Evolutionary conservation across 2,113 vertebrate species (phyloP).

Genomic region (Catagonus wagneri): DNA sequence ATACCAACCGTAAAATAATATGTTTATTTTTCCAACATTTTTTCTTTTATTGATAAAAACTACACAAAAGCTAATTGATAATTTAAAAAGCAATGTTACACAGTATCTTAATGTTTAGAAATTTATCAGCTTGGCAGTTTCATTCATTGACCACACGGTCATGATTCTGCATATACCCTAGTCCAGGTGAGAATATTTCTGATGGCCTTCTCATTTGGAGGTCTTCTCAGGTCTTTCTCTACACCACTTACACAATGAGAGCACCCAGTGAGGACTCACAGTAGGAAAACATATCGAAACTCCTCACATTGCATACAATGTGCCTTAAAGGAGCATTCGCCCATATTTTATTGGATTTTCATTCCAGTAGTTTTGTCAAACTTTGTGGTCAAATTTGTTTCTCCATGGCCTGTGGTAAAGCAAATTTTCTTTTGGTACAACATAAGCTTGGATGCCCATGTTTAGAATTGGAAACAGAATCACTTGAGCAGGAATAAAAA

Average conservation of each 20-base stretch:
- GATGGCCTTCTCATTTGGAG: conserved; percentile 39
- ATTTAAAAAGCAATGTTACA: conserved; percentile 87
- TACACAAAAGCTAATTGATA: conserved; percentile 91
- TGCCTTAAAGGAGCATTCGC: conserved; percentile 79
- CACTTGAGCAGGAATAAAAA: conserved; percentile 49
- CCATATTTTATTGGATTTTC: conserved; percentile 66
- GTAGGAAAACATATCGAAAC: conserved; percentile 67
- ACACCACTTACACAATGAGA: conserved; percentile 55
- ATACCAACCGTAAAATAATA: conserved; percentile 87
- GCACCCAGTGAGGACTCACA: conserved; percentile 76
- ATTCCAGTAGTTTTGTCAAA: conserved; percentile 62
- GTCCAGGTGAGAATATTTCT: conserved; percentile 56
- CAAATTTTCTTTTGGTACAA: conserved; percentile 84
- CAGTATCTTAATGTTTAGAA: conserved; percentile 84
- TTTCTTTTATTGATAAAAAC: conserved; percentile 92
- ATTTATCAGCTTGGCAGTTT: conserved; percentile 79
- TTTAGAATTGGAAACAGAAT: conserved; percentile 80
- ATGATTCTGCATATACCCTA: conserved; percentile 62
- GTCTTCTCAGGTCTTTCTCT: conserved; percentile 54
- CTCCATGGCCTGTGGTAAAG: conserved; percentile 74
- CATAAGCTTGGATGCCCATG: conserved; percentile 78
- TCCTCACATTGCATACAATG: conserved; percentile 69
- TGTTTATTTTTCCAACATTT: conserved; percentile 87
- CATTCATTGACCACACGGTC: conserved; percentile 58
- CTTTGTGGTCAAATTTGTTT: conserved; percentile 1